Base-by-base conservation (phyloP, 2,113 vertebrate species). In the Galeopterus variegatus region DNA sequence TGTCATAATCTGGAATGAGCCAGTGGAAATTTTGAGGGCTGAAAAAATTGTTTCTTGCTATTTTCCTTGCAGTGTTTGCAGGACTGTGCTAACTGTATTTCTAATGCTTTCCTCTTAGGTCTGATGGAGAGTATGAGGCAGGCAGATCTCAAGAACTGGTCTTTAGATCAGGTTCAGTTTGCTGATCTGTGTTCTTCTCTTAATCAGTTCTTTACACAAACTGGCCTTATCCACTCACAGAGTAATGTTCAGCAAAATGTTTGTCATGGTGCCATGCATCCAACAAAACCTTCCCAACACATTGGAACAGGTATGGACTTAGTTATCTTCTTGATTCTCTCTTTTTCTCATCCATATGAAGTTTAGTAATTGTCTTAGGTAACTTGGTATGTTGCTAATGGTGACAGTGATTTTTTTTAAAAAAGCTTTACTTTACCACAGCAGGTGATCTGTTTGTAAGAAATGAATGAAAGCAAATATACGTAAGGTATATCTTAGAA, bases 61-160 rank as follows among this genome's bases (percentile, higher is more conserved):
- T 72, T 92, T 96, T 94, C n/a, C 28, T 88, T 95, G 52, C 21
- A 91, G 0, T 76, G 1, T 88, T 88, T 96, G 69, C 17, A 94
- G 50, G 93, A 88, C 81, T 60, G 0, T 95, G n/a, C 95, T 97
- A 88, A 97, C 70, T 94, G 0, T 90, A 41, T 97, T 87, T 94
- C 65, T 76, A 93, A 93, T 96, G 60, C 70, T 97, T 95, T 92
- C 60, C 62, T 95, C 86, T 54, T 97, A 99, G 99, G 99, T 97
- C 98, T 99, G 85, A 99, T 99, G 98, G 99, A 99, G 98, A 99
- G 99, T 97, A 99, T 99, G 99, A 98, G 99, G 70, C 99, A 99
- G 97, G 99, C 99, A 52, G 99, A 99, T 98, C 99, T 99, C 96
- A 99, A 99, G 98, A 99, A 99, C 98, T 99, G 99, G 99, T 98